Evolutionary conservation across 2,888 invertebrate genomes (phyloP).

Genomic region (Opisthograptis luteolata): DNA sequence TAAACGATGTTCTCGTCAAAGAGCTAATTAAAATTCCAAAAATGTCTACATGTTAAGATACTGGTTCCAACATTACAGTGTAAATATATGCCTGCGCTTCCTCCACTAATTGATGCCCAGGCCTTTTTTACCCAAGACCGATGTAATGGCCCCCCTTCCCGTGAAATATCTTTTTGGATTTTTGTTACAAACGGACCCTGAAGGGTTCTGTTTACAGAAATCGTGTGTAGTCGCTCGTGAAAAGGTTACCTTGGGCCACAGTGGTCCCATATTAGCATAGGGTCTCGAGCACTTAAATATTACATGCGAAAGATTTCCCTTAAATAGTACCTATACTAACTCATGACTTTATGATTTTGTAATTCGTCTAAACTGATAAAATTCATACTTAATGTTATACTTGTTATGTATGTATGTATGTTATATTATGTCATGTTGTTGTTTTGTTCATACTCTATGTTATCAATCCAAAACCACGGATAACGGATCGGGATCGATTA

Average conservation of each 20-base stretch:
- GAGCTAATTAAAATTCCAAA: too few species aligned
- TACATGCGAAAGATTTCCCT: slow-evolving; percentile 15
- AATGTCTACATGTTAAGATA: background rate
- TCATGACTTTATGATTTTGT: background rate
- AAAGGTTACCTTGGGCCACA: slow-evolving; percentile 32
- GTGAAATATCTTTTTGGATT: slow-evolving; percentile 72
- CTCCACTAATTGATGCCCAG: slow-evolving; percentile 72
- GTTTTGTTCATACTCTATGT: too few species aligned
- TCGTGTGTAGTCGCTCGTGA: slow-evolving; percentile 31
- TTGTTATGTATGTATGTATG: too few species aligned
- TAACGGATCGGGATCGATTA: too few species aligned
- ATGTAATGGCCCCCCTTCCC: slow-evolving; percentile 67
- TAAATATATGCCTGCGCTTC: slow-evolving; percentile 57
- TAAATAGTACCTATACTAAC: background rate
- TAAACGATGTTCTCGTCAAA: too few species aligned
- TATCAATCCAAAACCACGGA: too few species aligned
- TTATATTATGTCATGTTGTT: too few species aligned
- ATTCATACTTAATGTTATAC: too few species aligned
- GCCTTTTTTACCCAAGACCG: slow-evolving; percentile 67
- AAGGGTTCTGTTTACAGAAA: slow-evolving; percentile 33
- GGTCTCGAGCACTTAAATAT: slow-evolving; percentile 9
- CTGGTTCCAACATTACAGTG: slow-evolving; percentile 2
- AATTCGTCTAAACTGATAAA: background rate
- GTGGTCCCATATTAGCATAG: slow-evolving; percentile 23
- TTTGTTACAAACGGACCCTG: slow-evolving; percentile 42